These are phyloP conservation scores for Heloderma charlesbogerti DNA, from an alignment of 2,113 vertebrate genomes.

Conservation along the genomic window DNA sequence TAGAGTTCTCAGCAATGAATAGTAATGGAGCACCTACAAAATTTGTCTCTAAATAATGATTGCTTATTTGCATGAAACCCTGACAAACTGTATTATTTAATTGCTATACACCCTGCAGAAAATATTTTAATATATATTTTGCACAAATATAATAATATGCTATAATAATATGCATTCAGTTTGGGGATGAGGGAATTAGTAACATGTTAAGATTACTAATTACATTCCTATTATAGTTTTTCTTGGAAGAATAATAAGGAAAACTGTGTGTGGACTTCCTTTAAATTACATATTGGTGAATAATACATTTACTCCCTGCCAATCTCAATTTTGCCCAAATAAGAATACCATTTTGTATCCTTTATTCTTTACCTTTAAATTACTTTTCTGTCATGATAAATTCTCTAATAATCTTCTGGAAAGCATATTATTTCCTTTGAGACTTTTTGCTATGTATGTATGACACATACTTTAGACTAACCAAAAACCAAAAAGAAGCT, in stretches of 20 bases:
- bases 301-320: constrained; percentile 46
- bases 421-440: constrained; percentile 19
- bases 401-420: constrained; percentile 17
- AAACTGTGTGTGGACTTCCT: constrained; percentile 53
- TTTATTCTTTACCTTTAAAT: constrained; percentile 41
- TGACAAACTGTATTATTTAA: constrained; percentile 47
- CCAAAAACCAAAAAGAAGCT: constrained; percentile 1
- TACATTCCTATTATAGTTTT: constrained; percentile 54
- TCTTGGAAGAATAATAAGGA: constrained; percentile 58
- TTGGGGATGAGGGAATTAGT: constrained; percentile 28
- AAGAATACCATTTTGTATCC: constrained; percentile 44
- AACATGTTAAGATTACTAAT: constrained; percentile 65
- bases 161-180: constrained; percentile 1
- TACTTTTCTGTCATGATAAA: constrained; percentile 39
- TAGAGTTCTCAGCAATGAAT: constrained; percentile 46
- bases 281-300: constrained; percentile 62
- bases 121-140: constrained; percentile 50
- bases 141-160: constrained; percentile 65
- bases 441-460: neutral
- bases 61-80: constrained; percentile 63
- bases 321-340: constrained; percentile 58
- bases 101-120: constrained; percentile 46
- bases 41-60: constrained; percentile 49
- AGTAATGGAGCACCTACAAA: constrained; percentile 27
- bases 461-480: constrained; percentile 45